Percentiles rank a stretch among this genome's conserved stretches.
These are phyloP conservation scores for Sylvia borin DNA, from an alignment of 2,797 vertebrate species.

Conservation along the genomic window DNA sequence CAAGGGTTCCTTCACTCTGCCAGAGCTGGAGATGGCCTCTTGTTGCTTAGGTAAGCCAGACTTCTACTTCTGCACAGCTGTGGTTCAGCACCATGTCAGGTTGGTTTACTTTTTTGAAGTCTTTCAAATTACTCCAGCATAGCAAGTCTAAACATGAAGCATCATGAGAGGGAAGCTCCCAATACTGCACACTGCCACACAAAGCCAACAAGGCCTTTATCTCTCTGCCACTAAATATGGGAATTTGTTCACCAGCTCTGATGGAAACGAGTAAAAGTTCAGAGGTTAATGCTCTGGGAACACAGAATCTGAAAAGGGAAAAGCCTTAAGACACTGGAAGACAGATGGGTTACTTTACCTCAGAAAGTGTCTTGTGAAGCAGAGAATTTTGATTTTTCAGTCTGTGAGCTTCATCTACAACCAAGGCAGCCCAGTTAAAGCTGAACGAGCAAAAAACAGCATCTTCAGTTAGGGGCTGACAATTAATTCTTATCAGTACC, in stretches of 20 bases:
- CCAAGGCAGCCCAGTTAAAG: conserved; percentile 78
- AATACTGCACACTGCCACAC: neutral
- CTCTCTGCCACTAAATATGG: neutral
- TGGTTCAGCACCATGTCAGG: neutral
- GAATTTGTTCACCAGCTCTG: neutral
- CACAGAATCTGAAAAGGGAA: neutral
- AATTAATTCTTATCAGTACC: neutral
- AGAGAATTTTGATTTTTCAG: conserved; percentile 90
- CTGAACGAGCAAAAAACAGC: conserved; percentile 42
- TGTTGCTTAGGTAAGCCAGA: neutral
- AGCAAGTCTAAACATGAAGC: neutral
- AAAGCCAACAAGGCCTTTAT: neutral
- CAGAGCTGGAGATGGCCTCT: neutral
- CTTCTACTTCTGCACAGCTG: neutral
- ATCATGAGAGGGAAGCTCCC: neutral
- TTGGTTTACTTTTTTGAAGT: neutral
- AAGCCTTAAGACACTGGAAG: neutral
- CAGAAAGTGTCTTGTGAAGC: conserved; percentile 83
- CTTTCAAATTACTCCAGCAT: neutral
- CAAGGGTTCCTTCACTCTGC: neutral
- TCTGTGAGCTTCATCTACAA: conserved; percentile 94
- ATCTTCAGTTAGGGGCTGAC: neutral
- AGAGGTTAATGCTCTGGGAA: neutral
- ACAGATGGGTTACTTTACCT: conserved; percentile 75
- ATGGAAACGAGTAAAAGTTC: neutral